Evolutionary conservation across 2,797 vertebrate species (phyloP), one percentile per base, ranked within the genome.

Genomic region (Cossypha niveicapilla): DNA sequence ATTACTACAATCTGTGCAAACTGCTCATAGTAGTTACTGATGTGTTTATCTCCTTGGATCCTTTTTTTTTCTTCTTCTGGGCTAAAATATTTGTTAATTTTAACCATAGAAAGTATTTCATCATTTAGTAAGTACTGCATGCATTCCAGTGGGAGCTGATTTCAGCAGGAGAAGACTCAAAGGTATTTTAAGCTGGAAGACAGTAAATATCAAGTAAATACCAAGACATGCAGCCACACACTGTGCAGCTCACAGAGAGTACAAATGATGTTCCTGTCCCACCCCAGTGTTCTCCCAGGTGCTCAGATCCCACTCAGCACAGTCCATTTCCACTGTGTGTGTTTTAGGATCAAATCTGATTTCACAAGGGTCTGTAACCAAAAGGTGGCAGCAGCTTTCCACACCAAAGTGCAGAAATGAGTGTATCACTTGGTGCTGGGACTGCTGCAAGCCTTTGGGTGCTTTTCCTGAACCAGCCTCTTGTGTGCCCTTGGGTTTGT

Each of bases 341-440:
- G 48, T 3, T 7, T 32, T 66, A 9, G 39, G 17, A 58, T 45
- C 5, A 27, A 41, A 23, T n/a, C 34, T 50, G 4, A 28, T 34
- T 84, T 66, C 28, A 7, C 51, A 60, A 1, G 28, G 12, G 4
- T 37, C 28, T 90, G 22, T 74, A 47, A 60, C 92, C 96, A 65
- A 85, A 45, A 94, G 96, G 83, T 94, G 96, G 96, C 96, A 96
- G 94, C 91, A 95, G 25, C 25, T 19, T 35, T 28, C 92, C 39
- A 17, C 37, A 0, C 16, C 14, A 2, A n/a, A 8, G 8, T 18
- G 23, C 18, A 19, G 34, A 44, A 35, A 34, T 8, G 10, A 3
- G 11, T 27, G 0, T 1, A 3, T 44, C 23, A 4, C n/a, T 63
- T 5, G 6, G 8, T 50, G 24, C 23, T 18, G 22, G 4, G 63